Conservation (phyloP, 2,888 invertebrate species). For the Spilosoma lubricipeda region DNA sequence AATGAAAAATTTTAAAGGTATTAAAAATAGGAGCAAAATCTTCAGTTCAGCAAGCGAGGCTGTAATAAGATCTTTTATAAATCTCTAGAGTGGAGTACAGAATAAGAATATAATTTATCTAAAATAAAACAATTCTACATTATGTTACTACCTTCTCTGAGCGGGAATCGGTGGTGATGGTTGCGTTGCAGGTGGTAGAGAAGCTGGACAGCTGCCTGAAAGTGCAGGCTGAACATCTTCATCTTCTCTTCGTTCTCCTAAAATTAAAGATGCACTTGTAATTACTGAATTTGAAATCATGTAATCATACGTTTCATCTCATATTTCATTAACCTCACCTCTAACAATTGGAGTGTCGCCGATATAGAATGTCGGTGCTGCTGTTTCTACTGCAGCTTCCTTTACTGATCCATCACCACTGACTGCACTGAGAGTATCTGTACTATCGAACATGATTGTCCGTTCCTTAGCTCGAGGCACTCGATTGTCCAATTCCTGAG, state of each 20-base stretch:
- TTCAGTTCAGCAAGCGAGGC: not conserved
- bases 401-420: conserved; percentile 78
- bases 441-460: conserved; percentile 84
- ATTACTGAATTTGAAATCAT: not conserved
- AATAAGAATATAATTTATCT: not conserved
- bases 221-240: conserved; percentile 67
- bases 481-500: conserved; percentile 76
- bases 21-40: not conserved
- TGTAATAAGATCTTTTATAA: not conserved
- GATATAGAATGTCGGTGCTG: conserved; percentile 82
- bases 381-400: conserved; percentile 75
- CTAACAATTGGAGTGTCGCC: conserved; percentile 82
- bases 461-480: conserved; percentile 79
- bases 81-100: not conserved
- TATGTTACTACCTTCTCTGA: conserved; percentile 76
- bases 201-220: conserved; percentile 81
- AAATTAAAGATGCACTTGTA: not conserved
- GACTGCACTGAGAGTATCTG: conserved; percentile 81
- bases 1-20: no score
- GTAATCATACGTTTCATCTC: not conserved
- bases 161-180: conserved; percentile 80
- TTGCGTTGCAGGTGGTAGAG: conserved; percentile 74
- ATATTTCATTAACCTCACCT: conserved; percentile 63
- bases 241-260: conserved; percentile 77
- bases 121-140: not conserved